phyloP scores from a whole-genome alignment of 2,113 vertebrate genomes.

The Microtus pennsylvanicus region DNA sequence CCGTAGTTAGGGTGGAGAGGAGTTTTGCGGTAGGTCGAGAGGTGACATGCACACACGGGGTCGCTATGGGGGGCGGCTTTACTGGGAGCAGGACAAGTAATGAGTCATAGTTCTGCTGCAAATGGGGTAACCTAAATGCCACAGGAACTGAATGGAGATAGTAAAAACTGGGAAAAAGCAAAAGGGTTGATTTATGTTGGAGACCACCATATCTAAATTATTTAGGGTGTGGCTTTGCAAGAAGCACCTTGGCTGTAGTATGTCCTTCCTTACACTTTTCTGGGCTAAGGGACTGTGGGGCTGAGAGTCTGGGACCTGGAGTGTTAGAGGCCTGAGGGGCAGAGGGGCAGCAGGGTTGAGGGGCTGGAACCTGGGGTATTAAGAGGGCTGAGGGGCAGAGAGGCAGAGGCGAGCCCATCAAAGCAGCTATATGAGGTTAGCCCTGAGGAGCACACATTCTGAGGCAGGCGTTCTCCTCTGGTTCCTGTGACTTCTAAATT shows the following conservation, averaged over 20 bases:
- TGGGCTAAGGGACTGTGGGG: neutral
- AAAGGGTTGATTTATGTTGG: neutral
- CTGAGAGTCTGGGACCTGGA: neutral
- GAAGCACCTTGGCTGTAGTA: fast-evolving
- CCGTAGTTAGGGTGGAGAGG: neutral
- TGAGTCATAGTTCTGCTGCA: neutral
- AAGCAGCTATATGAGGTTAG: fast-evolving
- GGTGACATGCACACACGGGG: too few species aligned
- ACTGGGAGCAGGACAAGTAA: neutral
- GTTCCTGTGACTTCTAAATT: neutral
- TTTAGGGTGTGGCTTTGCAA: neutral
- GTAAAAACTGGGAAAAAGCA: neutral
- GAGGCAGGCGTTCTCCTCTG: too few species aligned
- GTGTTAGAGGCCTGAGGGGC: neutral
- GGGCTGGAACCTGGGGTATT: too few species aligned
- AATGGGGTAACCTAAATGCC: neutral
- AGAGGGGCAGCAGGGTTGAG: neutral
- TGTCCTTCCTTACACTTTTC: neutral
- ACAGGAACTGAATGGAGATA: neutral
- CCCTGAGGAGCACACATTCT: fast-evolving
- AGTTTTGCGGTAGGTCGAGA: neutral
- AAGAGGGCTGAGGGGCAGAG: neutral
- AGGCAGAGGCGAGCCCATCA: neutral
- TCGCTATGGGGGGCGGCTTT: neutral
- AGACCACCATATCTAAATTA: too few species aligned